These are phyloP conservation scores for Acanthurus lineatus DNA, from an alignment of 2,797 vertebrate species.

Conservation along the genomic window DNA sequence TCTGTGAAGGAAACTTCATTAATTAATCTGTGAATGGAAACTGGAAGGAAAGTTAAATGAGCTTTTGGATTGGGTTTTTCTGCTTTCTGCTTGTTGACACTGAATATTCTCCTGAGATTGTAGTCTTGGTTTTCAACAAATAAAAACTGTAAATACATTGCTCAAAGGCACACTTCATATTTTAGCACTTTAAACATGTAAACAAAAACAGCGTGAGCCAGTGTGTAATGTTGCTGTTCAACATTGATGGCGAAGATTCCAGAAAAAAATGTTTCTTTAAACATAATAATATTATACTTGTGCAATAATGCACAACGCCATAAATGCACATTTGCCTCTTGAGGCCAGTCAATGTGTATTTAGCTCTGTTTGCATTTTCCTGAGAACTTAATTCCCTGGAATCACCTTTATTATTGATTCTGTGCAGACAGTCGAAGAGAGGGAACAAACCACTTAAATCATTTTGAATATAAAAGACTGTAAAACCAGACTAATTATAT, in stretches of 20 bases:
- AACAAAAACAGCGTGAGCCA: constrained; percentile 11
- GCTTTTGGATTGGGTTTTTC: constrained; percentile 9
- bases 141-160: constrained; percentile 13
- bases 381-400: not conserved
- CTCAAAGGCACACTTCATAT: constrained; percentile 23
- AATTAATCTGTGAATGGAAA: not conserved
- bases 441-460: too few species aligned
- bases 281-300: not conserved
- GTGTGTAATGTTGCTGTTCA: constrained; percentile 1
- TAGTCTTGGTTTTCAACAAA: constrained; percentile 7
- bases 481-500: too few species aligned
- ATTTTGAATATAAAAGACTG: too few species aligned
- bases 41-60: not conserved
- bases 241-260: not conserved
- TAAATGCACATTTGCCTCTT: not conserved
- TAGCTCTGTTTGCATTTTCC: not conserved
- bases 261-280: not conserved
- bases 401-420: not conserved
- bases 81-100: constrained; percentile 15
- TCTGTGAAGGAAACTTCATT: not conserved
- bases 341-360: not conserved
- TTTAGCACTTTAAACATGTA: constrained; percentile 14
- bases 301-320: not conserved
- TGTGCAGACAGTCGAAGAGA: not conserved
- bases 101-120: constrained; percentile 1